Evolutionary conservation across 37 sponge, comb jelly and placozoan genomes (phyloP).

Genomic region (Chondrosia reniformis): DNA sequence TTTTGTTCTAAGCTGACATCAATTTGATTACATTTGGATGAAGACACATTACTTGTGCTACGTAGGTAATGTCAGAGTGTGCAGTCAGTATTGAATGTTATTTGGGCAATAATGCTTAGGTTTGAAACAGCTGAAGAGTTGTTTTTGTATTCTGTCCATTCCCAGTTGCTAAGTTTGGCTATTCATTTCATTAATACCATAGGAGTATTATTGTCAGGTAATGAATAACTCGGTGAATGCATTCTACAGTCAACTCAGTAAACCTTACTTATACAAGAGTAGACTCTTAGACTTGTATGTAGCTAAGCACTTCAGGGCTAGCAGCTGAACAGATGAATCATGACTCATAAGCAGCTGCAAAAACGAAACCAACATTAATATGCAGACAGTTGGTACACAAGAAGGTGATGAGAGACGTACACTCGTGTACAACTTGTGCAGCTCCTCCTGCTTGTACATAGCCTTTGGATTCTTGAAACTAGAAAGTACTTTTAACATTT

Average conservation of each 20-base stretch:
- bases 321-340: constrained; percentile 64
- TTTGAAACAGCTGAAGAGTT: too few species aligned
- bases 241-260: neutral
- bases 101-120: too few species aligned
- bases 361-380: neutral
- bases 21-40: too few species aligned
- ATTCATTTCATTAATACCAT: too few species aligned
- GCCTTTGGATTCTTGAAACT: constrained; percentile 72
- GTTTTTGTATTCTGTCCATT: too few species aligned
- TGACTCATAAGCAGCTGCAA: constrained; percentile 68
- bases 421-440: constrained; percentile 49
- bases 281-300: constrained; percentile 60
- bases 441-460: constrained; percentile 59
- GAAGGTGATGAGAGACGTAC: neutral
- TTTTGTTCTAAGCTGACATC: too few species aligned
- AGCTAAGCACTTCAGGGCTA: constrained; percentile 67
- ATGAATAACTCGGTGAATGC: too few species aligned
- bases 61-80: too few species aligned
- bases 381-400: neutral
- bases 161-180: too few species aligned
- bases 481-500: constrained; percentile 63
- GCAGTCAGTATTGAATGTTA: too few species aligned
- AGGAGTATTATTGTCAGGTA: too few species aligned
- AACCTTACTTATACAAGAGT: constrained; percentile 61
- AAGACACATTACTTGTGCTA: too few species aligned